Percentiles rank a stretch among this genome's conserved stretches.
Conservation (phyloP, 2,888 invertebrate species). For the Drosophila suboccidentalis region DNA sequence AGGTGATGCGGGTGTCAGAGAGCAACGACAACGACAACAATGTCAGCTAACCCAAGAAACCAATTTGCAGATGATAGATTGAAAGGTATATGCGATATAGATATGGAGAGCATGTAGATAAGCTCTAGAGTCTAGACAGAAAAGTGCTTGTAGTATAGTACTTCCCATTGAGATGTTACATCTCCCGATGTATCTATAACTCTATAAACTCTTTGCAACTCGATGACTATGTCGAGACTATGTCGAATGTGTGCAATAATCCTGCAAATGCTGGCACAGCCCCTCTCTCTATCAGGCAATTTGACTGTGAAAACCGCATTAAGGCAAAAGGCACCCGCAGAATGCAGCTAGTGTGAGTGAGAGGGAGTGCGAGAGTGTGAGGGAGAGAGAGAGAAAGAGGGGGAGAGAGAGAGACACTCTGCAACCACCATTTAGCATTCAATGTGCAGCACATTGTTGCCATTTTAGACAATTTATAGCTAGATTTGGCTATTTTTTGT, state of each 20-base stretch:
- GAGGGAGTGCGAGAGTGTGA: background rate
- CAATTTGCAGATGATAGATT: constrained; percentile 64
- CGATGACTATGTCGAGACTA: constrained; percentile 7
- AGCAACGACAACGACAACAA: constrained; percentile 38
- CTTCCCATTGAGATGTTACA: constrained; percentile 5
- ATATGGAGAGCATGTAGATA: constrained; percentile 44
- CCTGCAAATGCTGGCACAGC: constrained; percentile 36
- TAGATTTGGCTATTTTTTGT: background rate
- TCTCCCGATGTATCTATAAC: background rate
- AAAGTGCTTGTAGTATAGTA: background rate
- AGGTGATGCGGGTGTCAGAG: constrained; percentile 24
- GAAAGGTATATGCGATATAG: constrained; percentile 43
- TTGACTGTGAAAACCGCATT: constrained; percentile 35
- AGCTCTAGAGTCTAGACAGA: constrained; percentile 19
- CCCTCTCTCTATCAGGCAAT: constrained; percentile 8
- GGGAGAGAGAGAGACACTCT: background rate
- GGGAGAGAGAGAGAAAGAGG: background rate
- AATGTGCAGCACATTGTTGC: background rate
- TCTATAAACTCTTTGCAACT: background rate
- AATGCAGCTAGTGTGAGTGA: constrained; percentile 3
- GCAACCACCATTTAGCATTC: constrained; percentile 28
- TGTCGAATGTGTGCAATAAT: constrained; percentile 22
- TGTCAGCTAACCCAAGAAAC: constrained; percentile 46
- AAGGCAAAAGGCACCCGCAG: constrained; percentile 47
- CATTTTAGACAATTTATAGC: background rate